Conservation (phyloP, 1,140 invertebrate species). For the Episyrphus balteatus region DNA sequence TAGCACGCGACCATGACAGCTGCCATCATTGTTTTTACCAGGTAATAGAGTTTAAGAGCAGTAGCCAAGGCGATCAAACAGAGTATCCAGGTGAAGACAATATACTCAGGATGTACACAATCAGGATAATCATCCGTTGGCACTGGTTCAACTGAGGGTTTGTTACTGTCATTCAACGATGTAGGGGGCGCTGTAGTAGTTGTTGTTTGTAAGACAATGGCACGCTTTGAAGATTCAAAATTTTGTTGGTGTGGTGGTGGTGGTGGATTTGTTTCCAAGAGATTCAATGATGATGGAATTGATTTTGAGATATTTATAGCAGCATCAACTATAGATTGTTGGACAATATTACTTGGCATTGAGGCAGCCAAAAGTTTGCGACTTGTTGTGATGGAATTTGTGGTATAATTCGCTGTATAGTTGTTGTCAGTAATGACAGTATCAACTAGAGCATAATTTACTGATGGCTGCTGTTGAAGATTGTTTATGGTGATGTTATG, state of each 20-base stretch:
- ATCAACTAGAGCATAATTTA: conserved; percentile 12
- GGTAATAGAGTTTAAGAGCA: conserved; percentile 83
- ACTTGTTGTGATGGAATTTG: conserved; percentile 10
- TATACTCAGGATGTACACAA: conserved; percentile 70
- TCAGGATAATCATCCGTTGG: neutral
- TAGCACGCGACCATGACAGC: conserved; percentile 63
- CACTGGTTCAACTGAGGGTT: neutral
- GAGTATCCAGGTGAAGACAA: conserved; percentile 89
- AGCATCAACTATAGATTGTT: conserved; percentile 6
- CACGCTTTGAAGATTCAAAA: neutral
- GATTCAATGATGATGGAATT: too few relatives aligned
- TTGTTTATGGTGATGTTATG: conserved; percentile 36
- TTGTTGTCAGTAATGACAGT: conserved; percentile 16
- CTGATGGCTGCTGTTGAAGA: conserved; percentile 1
- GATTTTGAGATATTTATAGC: conserved; percentile 4
- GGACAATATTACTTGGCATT: neutral
- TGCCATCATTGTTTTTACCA: conserved; percentile 77
- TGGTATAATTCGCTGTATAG: conserved; percentile 6
- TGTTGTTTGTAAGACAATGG: neutral
- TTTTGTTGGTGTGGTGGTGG: neutral
- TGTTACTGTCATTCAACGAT: neutral
- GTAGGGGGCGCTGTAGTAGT: neutral
- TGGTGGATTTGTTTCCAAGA: too few relatives aligned
- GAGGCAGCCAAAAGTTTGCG: conserved; percentile 3
- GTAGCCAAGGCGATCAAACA: conserved; percentile 81